Percentiles rank a stretch among this genome's conserved stretches.
Evolutionary conservation across 2,113 vertebrate genomes (phyloP).

Genomic region (Empidonax alnorum): DNA sequence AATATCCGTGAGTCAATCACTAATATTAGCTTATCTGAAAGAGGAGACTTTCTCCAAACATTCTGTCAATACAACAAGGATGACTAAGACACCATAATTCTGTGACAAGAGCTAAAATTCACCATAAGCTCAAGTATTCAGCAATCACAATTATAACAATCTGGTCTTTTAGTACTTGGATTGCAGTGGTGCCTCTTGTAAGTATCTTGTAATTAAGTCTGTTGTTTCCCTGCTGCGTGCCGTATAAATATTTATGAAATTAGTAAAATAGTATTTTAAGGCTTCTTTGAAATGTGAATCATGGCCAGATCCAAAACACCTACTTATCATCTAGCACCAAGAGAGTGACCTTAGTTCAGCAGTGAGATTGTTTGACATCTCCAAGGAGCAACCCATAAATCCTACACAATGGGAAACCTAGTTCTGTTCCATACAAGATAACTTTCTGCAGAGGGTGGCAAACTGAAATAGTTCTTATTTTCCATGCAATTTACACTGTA

Average conservation of each 20-base stretch:
- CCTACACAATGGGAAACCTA: neutral
- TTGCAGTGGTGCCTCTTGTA: neutral
- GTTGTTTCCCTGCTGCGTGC: neutral
- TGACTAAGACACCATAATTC: neutral
- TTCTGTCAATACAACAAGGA: neutral
- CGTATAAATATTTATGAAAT: slow-evolving; percentile 61
- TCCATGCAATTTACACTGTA: neutral
- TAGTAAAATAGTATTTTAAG: neutral
- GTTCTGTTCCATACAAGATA: neutral
- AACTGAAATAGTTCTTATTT: neutral
- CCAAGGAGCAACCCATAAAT: neutral
- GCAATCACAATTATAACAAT: neutral
- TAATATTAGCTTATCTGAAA: slow-evolving; percentile 4
- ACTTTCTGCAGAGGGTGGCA: neutral
- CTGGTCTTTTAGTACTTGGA: neutral
- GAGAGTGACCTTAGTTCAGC: neutral
- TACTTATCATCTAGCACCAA: neutral
- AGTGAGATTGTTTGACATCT: neutral
- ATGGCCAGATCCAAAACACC: neutral
- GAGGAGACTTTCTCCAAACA: neutral
- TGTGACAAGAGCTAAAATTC: neutral
- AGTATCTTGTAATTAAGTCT: slow-evolving; percentile 24
- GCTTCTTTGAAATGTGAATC: neutral
- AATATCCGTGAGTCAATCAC: neutral
- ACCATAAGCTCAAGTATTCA: neutral